These are phyloP conservation scores for Psilopogon haemacephalus DNA, from an alignment of 2,113 vertebrate genomes.

Conservation along the genomic window DNA sequence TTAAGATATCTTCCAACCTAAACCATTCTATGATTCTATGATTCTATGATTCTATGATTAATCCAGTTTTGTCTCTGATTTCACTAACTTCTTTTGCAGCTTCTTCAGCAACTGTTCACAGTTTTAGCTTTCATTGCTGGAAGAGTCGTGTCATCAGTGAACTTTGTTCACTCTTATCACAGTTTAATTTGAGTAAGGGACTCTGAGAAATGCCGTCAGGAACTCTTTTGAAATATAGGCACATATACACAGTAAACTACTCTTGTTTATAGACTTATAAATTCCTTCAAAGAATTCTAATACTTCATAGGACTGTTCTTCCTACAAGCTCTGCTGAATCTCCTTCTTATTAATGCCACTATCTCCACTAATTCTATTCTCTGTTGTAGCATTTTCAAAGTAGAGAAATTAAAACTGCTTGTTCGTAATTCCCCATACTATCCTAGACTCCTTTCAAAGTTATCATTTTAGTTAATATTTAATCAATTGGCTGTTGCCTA, in stretches of 20 bases:
- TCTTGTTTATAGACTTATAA: background rate
- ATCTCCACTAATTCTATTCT: background rate
- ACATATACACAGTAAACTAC: background rate
- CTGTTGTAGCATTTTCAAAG: background rate
- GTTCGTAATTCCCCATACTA: background rate
- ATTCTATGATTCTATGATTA: no score
- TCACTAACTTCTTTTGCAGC: background rate
- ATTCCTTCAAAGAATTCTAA: background rate
- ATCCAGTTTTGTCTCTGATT: background rate
- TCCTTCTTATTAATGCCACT: background rate
- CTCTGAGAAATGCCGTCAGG: background rate
- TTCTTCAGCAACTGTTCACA: background rate
- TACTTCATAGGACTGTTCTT: background rate
- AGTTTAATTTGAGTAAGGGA: background rate
- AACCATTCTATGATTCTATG: no score
- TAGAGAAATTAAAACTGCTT: background rate
- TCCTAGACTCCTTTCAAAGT: background rate
- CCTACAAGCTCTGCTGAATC: background rate
- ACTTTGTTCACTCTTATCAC: background rate
- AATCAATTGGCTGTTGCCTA: background rate
- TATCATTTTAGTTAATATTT: background rate
- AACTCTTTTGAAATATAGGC: background rate
- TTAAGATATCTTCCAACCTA: no score
- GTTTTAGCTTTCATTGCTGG: background rate
- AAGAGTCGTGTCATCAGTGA: background rate